Evolutionary conservation across 2,113 vertebrate genomes (phyloP), one percentile per base, ranked within the genome.

Genomic region (Scopus umbretta): DNA sequence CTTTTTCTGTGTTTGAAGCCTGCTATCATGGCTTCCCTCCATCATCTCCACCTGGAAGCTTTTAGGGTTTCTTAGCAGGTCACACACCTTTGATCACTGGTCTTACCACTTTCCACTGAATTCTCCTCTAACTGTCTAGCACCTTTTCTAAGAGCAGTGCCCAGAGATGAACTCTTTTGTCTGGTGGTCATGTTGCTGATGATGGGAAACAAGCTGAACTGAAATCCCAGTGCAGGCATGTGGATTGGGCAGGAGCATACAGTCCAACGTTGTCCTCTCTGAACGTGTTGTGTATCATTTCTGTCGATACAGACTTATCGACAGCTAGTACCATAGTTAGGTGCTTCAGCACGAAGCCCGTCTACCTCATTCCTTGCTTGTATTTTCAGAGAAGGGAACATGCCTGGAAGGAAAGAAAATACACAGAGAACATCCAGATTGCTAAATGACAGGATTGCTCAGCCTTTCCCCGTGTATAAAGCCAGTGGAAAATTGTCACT

Each of bases 261-360:
- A 81, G 43, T 34, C 9, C 16, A 68, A n/a, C 2, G 1, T 74
- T 2, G 2, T 71, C 32, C 45, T 82, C 17, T 70, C 61, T 92
- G 40, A 17, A 32, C 18, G 2, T 74, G 13, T 25, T 65, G 8
- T 32, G 5, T 49, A 5, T 45, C 0, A 0, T 11, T 72, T 76
- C 45, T 52, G 26, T 49, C 40, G 82, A 59, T 42, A 78, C 14
- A 93, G 21, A n/a, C n/a, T n/a, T n/a, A n/a, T n/a, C n/a, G n/a
- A 40, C 18, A 50, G 22, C 11, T 81, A 5, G 11, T 42, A 59
- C 32, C 27, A 10, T 1, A 0, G 10, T 61, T 70, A 43, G 47
- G 30, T 49, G 19, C 21, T 87, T 78, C 55, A 40, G 18, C 36
- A 40, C 5, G 53, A 25, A 87, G 26, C 22, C 38, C 56, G 16